These are phyloP conservation scores for Halocynthia aurantium DNA, from an alignment of 23 tunicate species.

Conservation along the genomic window DNA sequence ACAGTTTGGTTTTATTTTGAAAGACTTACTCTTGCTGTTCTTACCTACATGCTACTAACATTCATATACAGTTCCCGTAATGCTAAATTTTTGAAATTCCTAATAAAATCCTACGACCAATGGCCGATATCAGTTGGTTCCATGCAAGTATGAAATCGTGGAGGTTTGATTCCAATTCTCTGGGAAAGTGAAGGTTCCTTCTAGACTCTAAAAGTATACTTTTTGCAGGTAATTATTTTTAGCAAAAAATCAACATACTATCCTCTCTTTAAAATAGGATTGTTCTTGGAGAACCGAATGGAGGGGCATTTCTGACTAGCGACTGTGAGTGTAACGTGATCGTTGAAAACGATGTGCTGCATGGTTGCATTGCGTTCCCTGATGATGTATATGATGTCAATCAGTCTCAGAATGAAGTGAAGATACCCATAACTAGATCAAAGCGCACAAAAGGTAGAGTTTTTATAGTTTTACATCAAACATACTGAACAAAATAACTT, in stretches of 20 bases:
- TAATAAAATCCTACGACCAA: no score
- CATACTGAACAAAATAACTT: no score
- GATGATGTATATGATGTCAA: constrained; percentile 30
- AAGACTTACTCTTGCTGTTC: no score
- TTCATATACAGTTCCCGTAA: no score
- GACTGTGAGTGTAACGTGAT: constrained; percentile 57
- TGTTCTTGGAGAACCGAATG: constrained; percentile 69
- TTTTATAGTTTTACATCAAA: no score
- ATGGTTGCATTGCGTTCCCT: constrained; percentile 39
- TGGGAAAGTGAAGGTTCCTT: no score
- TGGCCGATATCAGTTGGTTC: no score
- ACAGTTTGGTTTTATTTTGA: not conserved
- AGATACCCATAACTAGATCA: constrained; percentile 41
- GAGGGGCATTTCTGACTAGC: constrained; percentile 73
- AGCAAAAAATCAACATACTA: not conserved
- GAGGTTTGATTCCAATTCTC: no score
- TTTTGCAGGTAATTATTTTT: not conserved
- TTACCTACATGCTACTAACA: no score
- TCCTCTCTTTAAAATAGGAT: constrained; percentile 25
- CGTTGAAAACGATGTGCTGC: constrained; percentile 76
- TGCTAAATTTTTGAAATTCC: no score
- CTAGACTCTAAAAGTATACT: not conserved
- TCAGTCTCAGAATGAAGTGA: constrained; percentile 70
- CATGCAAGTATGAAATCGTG: no score
- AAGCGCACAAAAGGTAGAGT: constrained; percentile 48